Conservation (phyloP, 2,113 vertebrate species). For the Strix uralensis region DNA sequence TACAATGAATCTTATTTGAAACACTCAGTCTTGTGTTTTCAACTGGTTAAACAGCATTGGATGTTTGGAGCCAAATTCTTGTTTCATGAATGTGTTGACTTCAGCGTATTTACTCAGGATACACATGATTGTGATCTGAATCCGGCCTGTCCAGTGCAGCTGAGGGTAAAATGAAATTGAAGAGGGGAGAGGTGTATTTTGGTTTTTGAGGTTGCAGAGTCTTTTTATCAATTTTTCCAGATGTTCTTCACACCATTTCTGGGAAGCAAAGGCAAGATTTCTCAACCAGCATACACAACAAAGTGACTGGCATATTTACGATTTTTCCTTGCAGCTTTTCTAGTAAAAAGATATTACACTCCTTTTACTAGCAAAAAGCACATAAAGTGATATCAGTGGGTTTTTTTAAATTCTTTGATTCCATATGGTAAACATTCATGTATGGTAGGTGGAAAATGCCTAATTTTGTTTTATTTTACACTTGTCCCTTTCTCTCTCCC, state of each 20-base stretch:
- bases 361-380: slow-evolving; percentile 45
- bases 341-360: slow-evolving; percentile 62
- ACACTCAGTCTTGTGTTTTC: background rate
- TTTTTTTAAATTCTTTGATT: background rate
- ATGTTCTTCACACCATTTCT: slow-evolving; percentile 58
- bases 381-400: background rate
- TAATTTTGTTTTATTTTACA: background rate
- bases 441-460: slow-evolving; percentile 16
- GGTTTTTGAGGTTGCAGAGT: background rate
- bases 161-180: background rate
- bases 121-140: background rate
- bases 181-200: slow-evolving; percentile 7
- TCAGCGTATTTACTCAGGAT: background rate
- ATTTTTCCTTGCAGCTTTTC: slow-evolving; percentile 58
- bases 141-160: background rate
- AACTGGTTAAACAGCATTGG: background rate
- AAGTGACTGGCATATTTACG: slow-evolving; percentile 62
- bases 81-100: background rate
- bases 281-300: slow-evolving; percentile 28
- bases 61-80: background rate
- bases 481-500: background rate
- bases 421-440: slow-evolving; percentile 23
- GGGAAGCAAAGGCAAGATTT: background rate
- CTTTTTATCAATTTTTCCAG: slow-evolving; percentile 64
- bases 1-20: background rate